Conservation (phyloP, 2,888 invertebrate genomes). For the Ischnura elegans region DNA sequence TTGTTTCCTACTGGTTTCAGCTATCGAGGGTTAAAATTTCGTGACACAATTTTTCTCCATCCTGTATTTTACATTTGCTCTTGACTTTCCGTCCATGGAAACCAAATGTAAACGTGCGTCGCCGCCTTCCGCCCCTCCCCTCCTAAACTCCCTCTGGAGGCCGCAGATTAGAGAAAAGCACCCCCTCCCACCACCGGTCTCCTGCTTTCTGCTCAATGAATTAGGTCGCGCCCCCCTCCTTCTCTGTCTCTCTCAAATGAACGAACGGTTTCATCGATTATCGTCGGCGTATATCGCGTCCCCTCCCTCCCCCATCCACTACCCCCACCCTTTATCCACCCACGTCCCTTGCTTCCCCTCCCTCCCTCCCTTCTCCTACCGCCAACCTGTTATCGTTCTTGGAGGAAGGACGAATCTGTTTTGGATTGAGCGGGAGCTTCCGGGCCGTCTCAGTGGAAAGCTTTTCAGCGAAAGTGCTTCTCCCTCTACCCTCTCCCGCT, state of each 20-base stretch:
- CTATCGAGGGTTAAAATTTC: no score
- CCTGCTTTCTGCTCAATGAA: background rate
- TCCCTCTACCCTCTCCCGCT: background rate
- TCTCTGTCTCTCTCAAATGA: background rate
- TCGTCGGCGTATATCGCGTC: background rate
- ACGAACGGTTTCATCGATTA: constrained; percentile 4
- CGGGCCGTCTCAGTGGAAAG: background rate
- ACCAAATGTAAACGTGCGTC: background rate
- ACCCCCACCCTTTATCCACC: background rate
- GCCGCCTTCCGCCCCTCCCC: background rate
- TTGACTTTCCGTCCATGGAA: background rate
- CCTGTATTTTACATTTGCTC: no score
- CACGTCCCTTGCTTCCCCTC: background rate
- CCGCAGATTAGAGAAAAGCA: background rate
- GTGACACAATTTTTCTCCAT: no score
- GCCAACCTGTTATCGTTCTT: constrained; percentile 31
- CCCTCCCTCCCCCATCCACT: no score
- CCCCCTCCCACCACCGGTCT: background rate
- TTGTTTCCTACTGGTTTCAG: no score
- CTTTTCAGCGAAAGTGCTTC: background rate
- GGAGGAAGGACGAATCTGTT: constrained; percentile 27
- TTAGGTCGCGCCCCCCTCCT: background rate
- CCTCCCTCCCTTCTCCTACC: background rate
- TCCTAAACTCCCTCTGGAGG: background rate
- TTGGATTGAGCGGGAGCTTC: constrained; percentile 18